These are phyloP conservation scores for Oreortyx pictus DNA, from an alignment of 2,797 vertebrate genomes.

Conservation along the genomic window DNA sequence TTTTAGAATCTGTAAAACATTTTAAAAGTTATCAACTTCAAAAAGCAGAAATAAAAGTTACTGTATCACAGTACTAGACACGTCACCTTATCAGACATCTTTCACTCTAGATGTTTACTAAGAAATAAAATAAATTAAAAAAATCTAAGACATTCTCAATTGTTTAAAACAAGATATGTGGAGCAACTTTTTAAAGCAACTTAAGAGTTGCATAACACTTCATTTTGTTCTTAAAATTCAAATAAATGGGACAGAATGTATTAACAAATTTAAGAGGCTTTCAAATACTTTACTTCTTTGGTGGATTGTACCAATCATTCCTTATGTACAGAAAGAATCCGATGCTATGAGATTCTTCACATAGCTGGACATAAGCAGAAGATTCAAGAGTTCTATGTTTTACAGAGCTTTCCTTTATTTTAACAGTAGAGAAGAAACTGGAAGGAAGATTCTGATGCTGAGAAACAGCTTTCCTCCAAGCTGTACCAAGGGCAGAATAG, in stretches of 20 bases:
- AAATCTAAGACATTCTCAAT: neutral
- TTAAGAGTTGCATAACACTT: neutral
- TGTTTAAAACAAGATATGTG: neutral
- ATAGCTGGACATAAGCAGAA: constrained; percentile 9
- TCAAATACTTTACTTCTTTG: constrained; percentile 28
- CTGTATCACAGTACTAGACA: constrained; percentile 17
- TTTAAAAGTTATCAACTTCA: constrained; percentile 37
- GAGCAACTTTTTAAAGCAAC: neutral
- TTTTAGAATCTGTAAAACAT: constrained; percentile 54
- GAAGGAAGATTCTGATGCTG: neutral
- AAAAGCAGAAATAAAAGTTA: constrained; percentile 46
- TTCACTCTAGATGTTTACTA: neutral
- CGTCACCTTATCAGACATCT: neutral
- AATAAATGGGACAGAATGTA: constrained; percentile 18
- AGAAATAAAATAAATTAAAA: constrained; percentile 33
- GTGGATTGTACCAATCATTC: constrained; percentile 32
- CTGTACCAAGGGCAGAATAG: constrained; percentile 29
- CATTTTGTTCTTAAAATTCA: constrained; percentile 31
- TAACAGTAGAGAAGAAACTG: neutral
- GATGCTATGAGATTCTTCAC: constrained; percentile 5
- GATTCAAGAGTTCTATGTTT: neutral
- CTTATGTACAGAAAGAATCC: neutral
- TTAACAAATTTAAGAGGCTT: constrained; percentile 19
- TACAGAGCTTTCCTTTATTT: constrained; percentile 9
- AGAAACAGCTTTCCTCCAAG: constrained; percentile 21